These are phyloP conservation scores for Drosophila saltans DNA, from an alignment of 1,140 invertebrate genomes.

Conservation along the genomic window DNA sequence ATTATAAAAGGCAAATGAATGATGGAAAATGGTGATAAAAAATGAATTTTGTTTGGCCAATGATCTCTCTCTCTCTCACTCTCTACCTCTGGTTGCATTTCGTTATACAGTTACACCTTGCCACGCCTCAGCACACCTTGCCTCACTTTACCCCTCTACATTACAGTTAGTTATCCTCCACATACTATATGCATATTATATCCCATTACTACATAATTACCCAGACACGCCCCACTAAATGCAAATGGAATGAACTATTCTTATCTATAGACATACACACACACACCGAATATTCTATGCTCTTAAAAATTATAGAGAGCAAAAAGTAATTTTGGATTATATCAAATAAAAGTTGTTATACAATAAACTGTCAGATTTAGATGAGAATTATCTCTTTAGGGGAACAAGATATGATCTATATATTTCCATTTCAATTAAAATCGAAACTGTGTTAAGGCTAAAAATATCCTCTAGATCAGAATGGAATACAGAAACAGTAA, in stretches of 20 bases:
- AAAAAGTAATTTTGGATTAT: no score
- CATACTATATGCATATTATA: slow-evolving; percentile 56
- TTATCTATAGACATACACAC: not conserved
- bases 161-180: slow-evolving; percentile 4
- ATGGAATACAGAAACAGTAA: no score
- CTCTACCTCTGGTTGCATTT: no score
- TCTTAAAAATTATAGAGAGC: not conserved
- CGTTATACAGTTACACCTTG: not conserved
- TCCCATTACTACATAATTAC: slow-evolving; percentile 53
- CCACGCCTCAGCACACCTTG: not conserved
- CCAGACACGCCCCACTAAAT: slow-evolving; percentile 66
- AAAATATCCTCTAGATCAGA: no score
- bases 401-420: no score
- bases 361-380: no score
- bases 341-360: no score
- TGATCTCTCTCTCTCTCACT: not conserved
- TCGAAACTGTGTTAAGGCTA: no score
- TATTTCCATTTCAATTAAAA: no score
- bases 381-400: no score
- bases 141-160: not conserved
- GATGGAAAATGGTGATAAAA: slow-evolving; percentile 39
- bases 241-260: slow-evolving; percentile 13
- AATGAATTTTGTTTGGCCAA: not conserved
- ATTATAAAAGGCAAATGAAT: slow-evolving; percentile 27
- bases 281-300: not conserved